Evolutionary conservation across 2,797 vertebrate genomes (phyloP), one percentile per base, ranked within the genome.

Genomic region (Lacerta viridis): DNA sequence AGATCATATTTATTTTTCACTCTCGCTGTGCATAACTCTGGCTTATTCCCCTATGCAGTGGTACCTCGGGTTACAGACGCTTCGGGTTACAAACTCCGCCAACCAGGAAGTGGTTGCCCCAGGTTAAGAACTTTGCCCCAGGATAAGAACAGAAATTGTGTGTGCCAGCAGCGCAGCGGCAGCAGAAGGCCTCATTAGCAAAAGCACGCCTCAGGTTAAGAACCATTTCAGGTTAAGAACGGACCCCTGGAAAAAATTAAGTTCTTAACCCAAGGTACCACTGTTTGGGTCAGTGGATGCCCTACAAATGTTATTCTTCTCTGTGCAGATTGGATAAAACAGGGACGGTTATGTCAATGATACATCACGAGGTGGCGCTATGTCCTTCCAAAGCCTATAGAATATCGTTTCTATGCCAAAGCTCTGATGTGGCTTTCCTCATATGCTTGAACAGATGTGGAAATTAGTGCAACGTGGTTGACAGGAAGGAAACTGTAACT

Each of bases 401-500:
- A 59, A 85, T 11, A 18, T 33, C 10, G 18, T 4, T 55, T 46
- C 29, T 66, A 1, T 69, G 74, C 72, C 72, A 83, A 74, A 15
- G 23, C 23, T 83, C 55, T 77, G 80, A 83, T 83, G 41, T 77
- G 61, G 80, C 43, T 88, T 25, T 18, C n/a, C 33, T 29, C 69
- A 20, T 55, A 66, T 23, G 27, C 71, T 76, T 33, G 7, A 27
- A 43, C 79, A 87, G 71, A 87, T 87, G 39, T 25, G 33, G 25
- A 81, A 9, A 61, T 74, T 33, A 74, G 78, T n/a, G 27, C 74
- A 64, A 77, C 11, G 17, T 23, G 39, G 27, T 23, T 43, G 59
- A 78, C 36, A 87, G 86, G 69, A 61, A 87, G 77, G 33, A 87
- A 84, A 18, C 36, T 2, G 15, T 72, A 39, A 61, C 64, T 84